Evolutionary conservation across 1,140 invertebrate genomes (phyloP).

Genomic region (Drosophila repleta): DNA sequence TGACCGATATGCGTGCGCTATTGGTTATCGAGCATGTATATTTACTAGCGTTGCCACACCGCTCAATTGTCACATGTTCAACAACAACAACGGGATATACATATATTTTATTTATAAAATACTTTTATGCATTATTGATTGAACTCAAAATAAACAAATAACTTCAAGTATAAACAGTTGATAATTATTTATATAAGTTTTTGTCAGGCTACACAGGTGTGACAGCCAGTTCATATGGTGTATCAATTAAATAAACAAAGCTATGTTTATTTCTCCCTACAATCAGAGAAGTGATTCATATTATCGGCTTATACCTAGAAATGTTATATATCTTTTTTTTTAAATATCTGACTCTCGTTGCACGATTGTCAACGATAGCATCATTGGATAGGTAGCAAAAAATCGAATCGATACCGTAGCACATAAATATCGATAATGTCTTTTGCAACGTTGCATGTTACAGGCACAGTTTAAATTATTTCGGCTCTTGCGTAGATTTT

Average conservation of each 20-base stretch:
- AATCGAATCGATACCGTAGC: constrained; percentile 12
- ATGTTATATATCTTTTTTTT: background rate
- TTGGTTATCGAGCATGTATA: constrained; percentile 26
- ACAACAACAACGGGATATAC: background rate
- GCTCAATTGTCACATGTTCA: constrained; percentile 1
- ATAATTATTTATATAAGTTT: background rate
- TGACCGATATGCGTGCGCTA: constrained; percentile 27
- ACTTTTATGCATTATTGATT: background rate
- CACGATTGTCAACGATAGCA: background rate
- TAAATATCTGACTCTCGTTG: background rate
- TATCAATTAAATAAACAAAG: too few species aligned
- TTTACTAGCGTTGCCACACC: constrained; percentile 17
- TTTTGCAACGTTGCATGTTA: constrained; percentile 63
- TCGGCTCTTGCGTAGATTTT: constrained; percentile 39
- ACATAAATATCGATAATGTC: constrained; percentile 42
- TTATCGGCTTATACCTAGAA: background rate
- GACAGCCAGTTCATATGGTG: constrained; percentile 6
- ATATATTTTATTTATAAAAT: background rate
- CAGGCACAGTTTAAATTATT: constrained; percentile 78
- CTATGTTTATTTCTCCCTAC: too few species aligned
- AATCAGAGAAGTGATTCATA: too few species aligned
- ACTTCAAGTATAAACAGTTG: background rate
- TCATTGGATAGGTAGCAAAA: background rate
- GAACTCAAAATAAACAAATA: too few species aligned
- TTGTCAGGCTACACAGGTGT: background rate